Conservation (phyloP, 2,888 invertebrate species). For the Hypena proboscidalis region DNA sequence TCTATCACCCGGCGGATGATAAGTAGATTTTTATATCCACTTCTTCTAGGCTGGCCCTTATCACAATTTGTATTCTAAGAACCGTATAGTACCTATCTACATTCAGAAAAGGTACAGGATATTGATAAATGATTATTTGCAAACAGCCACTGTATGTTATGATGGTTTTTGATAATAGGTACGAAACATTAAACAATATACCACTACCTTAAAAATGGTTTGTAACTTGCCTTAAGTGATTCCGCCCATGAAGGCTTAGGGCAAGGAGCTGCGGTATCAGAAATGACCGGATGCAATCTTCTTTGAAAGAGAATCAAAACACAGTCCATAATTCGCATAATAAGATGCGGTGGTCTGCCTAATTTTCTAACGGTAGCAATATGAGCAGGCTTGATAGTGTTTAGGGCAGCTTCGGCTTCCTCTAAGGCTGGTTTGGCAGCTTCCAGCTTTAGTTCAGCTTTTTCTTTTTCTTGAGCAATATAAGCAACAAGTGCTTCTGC, state of each 20-base stretch:
- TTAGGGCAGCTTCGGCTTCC: constrained; percentile 97
- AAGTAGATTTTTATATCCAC: no score
- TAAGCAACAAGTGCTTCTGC: constrained; percentile 95
- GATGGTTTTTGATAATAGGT: no score
- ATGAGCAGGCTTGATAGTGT: constrained; percentile 98
- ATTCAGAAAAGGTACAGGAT: no score
- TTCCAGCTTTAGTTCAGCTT: constrained; percentile 96
- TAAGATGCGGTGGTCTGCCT: constrained; percentile 97
- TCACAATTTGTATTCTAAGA: no score
- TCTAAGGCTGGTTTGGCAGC: constrained; percentile 98
- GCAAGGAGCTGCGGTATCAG: constrained; percentile 92
- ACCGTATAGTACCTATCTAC: no score
- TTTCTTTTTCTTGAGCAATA: constrained; percentile 95
- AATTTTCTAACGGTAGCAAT: constrained; percentile 97
- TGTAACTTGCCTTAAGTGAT: constrained; percentile 90
- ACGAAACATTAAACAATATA: no score
- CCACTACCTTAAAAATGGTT: no score
- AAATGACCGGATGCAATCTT: constrained; percentile 91
- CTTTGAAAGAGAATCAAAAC: constrained; percentile 97
- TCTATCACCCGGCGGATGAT: no score
- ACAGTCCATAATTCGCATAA: constrained; percentile 99
- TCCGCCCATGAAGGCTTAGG: constrained; percentile 98
- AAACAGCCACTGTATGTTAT: no score
- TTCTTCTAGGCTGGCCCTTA: no score
- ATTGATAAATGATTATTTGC: no score